These are phyloP conservation scores for Loxodonta africana DNA, from an alignment of 2,113 vertebrate genomes.

Conservation along the genomic window DNA sequence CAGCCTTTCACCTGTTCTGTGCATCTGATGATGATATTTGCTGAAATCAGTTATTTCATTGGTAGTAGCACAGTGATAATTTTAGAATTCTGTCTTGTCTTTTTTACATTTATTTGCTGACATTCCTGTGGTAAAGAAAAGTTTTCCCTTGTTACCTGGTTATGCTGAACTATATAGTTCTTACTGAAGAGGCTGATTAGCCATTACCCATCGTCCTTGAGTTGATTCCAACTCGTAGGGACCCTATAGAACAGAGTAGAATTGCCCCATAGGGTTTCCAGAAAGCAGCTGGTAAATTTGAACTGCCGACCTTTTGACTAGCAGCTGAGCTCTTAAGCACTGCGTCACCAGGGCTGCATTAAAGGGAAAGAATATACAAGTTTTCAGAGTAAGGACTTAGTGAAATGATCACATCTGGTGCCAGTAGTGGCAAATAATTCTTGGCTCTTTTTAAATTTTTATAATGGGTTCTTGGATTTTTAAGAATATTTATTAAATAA, in stretches of 20 bases:
- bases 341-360: neutral
- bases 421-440: neutral
- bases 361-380: neutral
- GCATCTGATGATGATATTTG: neutral
- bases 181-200: neutral
- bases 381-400: neutral
- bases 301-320: too few species aligned
- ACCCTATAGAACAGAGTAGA: too few species aligned
- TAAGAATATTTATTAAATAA: neutral
- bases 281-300: too few species aligned
- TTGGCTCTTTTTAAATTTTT: neutral
- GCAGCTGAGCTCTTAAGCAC: too few species aligned
- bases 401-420: neutral
- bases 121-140: slow-evolving; percentile 17
- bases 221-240: too few species aligned
- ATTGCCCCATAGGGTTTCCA: too few species aligned
- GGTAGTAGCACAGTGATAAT: neutral
- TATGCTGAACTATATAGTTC: neutral
- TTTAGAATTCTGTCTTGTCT: slow-evolving; percentile 5
- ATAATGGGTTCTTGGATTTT: neutral
- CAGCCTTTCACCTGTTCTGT: neutral
- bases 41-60: neutral
- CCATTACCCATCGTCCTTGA: too few species aligned
- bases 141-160: neutral
- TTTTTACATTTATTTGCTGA: neutral